phyloP scores from a whole-genome alignment of 2,888 invertebrate genomes.

The Drosophila siamana region DNA sequence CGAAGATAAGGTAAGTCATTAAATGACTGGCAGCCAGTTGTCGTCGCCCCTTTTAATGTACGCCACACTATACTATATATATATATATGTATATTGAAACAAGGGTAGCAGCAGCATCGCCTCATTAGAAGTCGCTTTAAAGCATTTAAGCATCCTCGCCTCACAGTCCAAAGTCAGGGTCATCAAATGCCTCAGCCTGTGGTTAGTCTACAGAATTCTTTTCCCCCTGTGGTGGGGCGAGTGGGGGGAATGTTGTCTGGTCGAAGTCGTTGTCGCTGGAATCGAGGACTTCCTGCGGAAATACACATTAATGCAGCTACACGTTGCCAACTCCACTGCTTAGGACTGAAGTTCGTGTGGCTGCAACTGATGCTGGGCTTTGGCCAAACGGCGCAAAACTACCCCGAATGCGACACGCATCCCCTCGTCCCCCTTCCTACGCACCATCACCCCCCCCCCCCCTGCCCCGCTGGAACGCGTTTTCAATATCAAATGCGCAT shows the following conservation, averaged over 20 bases:
- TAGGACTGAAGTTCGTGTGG: conserved; percentile 62
- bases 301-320: conserved; percentile 74
- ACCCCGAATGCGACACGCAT: conserved; percentile 51
- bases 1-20: conserved; percentile 94
- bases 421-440: conserved; percentile 8
- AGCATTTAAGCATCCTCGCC: conserved; percentile 56
- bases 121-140: conserved; percentile 69
- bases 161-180: conserved; percentile 44
- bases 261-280: conserved; percentile 35
- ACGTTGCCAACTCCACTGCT: too few relatives aligned
- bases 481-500: conserved; percentile 78
- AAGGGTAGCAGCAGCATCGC: conserved; percentile 42
- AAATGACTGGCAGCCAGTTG: conserved; percentile 62
- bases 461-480: conserved; percentile 40
- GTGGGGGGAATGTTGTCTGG: background rate
- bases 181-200: too few relatives aligned
- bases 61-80: background rate
- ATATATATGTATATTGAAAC: conserved; percentile 45
- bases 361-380: conserved; percentile 65
- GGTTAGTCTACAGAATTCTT: too few relatives aligned
- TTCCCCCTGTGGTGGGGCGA: too few relatives aligned
- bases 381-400: conserved; percentile 46
- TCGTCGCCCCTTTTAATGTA: background rate
- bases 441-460: conserved; percentile 1
- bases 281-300: conserved; percentile 58